These are phyloP conservation scores for Cranoglanis bouderius DNA, from an alignment of 2,113 vertebrate genomes.

Conservation along the genomic window DNA sequence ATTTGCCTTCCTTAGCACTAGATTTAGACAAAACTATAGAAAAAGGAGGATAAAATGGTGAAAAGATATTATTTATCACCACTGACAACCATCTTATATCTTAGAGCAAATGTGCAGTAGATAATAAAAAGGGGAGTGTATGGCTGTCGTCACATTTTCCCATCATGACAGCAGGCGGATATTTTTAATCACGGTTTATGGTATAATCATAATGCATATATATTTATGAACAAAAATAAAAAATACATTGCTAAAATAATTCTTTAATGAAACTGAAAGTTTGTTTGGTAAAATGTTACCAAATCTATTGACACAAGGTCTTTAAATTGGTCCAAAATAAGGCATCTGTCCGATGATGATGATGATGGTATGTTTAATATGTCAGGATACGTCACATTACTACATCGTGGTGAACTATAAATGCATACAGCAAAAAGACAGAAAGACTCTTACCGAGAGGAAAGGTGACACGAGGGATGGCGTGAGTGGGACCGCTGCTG, in stretches of 20 bases:
- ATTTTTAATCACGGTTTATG: neutral
- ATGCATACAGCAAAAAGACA: neutral
- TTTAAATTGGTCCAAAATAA: neutral
- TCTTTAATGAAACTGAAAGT: neutral
- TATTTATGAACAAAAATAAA: too few species aligned
- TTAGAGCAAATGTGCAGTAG: neutral
- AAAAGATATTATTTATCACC: neutral
- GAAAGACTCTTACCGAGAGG: slow-evolving; percentile 60
- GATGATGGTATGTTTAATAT: neutral
- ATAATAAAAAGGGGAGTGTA: neutral
- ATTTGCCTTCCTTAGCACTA: too few species aligned
- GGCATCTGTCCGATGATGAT: neutral
- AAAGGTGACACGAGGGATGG: slow-evolving; percentile 69
- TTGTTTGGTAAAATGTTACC: neutral
- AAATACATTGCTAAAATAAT: neutral
- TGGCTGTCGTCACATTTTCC: neutral
- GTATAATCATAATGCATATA: neutral
- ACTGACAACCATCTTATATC: neutral
- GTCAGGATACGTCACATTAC: neutral
- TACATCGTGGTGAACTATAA: neutral
- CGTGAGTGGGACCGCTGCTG: slow-evolving; percentile 21
- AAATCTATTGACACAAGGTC: neutral
- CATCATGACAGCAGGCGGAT: neutral
- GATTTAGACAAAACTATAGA: neutral
- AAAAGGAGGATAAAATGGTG: too few species aligned